A percentile compares a stretch with the other conserved stretches of the same genome.
phyloP scores from a whole-genome alignment of 2,888 invertebrate species.

The Caenorhabditis becei region DNA sequence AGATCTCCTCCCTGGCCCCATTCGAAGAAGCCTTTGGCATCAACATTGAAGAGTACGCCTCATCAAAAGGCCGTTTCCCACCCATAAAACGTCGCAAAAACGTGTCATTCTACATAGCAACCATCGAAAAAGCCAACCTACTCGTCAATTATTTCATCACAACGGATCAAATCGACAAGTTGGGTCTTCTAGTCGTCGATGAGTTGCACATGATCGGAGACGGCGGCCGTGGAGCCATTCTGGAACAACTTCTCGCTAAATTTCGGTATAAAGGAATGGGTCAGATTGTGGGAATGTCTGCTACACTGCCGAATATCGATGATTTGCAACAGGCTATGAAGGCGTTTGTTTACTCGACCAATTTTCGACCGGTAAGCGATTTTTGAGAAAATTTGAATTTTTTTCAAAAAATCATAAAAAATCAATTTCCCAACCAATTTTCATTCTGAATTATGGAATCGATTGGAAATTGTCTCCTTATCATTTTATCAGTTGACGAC shows the following conservation, averaged over 20 bases:
- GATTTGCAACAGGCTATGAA: conserved; percentile 90
- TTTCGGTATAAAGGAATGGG: conserved; percentile 84
- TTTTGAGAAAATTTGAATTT: too few species aligned
- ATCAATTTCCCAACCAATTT: too few species aligned
- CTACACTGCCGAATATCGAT: conserved; percentile 93
- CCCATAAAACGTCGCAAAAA: conserved; percentile 88
- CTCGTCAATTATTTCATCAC: conserved; percentile 90
- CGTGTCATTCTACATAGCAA: conserved; percentile 91
- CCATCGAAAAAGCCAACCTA: conserved; percentile 92
- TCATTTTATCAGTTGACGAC: too few species aligned
- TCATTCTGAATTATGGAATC: too few species aligned
- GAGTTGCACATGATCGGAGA: conserved; percentile 93
- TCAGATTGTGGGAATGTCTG: conserved; percentile 97
- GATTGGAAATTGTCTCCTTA: too few species aligned
- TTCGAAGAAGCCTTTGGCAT: conserved; percentile 92
- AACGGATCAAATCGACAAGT: conserved; percentile 86
- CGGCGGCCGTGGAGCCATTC: conserved; percentile 88
- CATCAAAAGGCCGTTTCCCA: conserved; percentile 86
- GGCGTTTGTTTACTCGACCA: conserved; percentile 88
- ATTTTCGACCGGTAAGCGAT: conserved; percentile 90
- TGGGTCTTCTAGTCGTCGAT: conserved; percentile 91
- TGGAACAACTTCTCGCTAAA: conserved; percentile 91
- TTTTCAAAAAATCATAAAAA: too few species aligned
- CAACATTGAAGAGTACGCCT: conserved; percentile 95
- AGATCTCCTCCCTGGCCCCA: conserved; percentile 90